A percentile compares a stretch with the other conserved stretches of the same genome.
Evolutionary conservation across 2,113 vertebrate species (phyloP).

Genomic region (Sporophila hypoxantha): DNA sequence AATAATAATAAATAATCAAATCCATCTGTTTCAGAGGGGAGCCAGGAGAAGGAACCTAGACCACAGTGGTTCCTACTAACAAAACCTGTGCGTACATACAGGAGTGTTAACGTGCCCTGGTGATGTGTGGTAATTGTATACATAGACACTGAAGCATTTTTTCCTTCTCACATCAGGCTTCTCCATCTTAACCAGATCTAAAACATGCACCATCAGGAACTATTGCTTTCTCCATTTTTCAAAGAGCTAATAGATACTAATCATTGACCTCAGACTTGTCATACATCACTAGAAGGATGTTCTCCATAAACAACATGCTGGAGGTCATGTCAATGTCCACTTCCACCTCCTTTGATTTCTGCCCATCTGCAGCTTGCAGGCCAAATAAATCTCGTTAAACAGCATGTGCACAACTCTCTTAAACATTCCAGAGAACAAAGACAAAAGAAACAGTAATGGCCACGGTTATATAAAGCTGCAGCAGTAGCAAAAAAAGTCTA

Average conservation of each 20-base stretch:
- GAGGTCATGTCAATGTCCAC: slow-evolving; percentile 61
- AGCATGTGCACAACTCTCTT: slow-evolving; percentile 59
- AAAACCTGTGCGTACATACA: not conserved
- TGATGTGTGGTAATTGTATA: not conserved
- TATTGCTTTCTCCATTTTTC: slow-evolving; percentile 58
- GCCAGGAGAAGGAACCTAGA: not conserved
- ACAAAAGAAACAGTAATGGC: slow-evolving; percentile 49
- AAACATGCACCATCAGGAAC: slow-evolving; percentile 58
- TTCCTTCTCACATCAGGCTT: not conserved
- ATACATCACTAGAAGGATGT: slow-evolving; percentile 61
- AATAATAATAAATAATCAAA: slow-evolving; percentile 49
- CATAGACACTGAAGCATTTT: not conserved
- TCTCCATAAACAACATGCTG: slow-evolving; percentile 61
- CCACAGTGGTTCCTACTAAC: not conserved
- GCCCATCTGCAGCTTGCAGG: slow-evolving; percentile 58
- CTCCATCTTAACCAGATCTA: slow-evolving; percentile 31
- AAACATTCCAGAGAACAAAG: slow-evolving; percentile 64
- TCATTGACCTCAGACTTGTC: slow-evolving; percentile 59
- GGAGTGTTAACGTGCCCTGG: not conserved
- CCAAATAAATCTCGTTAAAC: slow-evolving; percentile 64
- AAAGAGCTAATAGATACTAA: slow-evolving; percentile 60
- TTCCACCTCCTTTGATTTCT: slow-evolving; percentile 66
- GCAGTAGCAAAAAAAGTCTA: slow-evolving; percentile 44
- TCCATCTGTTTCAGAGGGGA: slow-evolving; percentile 19
- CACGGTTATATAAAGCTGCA: slow-evolving; percentile 43